A percentile compares a stretch with the other conserved stretches of the same genome.
Conservation (phyloP, 2,113 vertebrate species). For the Capreolus pygargus region DNA sequence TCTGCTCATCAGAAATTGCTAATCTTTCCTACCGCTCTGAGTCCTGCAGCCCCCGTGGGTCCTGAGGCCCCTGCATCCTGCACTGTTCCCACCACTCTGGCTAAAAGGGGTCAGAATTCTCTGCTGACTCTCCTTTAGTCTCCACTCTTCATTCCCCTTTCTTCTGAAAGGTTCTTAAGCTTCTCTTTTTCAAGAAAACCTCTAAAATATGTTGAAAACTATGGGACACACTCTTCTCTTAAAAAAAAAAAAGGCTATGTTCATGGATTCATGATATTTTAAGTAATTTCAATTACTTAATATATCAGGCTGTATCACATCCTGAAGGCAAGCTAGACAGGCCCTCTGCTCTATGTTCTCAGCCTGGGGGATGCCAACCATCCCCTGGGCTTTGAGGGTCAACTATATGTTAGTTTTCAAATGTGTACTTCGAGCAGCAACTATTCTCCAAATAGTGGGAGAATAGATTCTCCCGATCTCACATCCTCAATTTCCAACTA, state of each 20-base stretch:
- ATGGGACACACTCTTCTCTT: background rate
- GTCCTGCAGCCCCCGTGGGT: background rate
- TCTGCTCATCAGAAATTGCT: background rate
- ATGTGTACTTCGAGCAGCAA: background rate
- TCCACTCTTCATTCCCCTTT: background rate
- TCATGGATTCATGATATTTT: background rate
- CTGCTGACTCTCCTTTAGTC: background rate
- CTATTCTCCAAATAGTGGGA: background rate
- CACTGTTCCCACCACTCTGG: background rate
- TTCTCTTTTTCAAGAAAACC: background rate
- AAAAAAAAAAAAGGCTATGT: background rate
- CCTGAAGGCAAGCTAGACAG: background rate
- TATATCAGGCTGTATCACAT: background rate
- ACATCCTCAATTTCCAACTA: background rate
- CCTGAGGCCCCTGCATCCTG: background rate
- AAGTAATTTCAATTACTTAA: background rate
- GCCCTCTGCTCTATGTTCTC: background rate
- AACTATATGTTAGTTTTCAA: background rate
- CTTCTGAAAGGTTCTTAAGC: background rate
- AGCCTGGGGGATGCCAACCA: background rate
- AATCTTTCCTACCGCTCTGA: background rate
- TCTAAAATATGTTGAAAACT: background rate
- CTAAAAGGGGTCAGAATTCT: background rate
- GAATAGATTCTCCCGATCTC: background rate
- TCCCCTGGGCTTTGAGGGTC: background rate